Conservation (phyloP, 1,140 invertebrate species). For the Caenorhabditis remanei region DNA sequence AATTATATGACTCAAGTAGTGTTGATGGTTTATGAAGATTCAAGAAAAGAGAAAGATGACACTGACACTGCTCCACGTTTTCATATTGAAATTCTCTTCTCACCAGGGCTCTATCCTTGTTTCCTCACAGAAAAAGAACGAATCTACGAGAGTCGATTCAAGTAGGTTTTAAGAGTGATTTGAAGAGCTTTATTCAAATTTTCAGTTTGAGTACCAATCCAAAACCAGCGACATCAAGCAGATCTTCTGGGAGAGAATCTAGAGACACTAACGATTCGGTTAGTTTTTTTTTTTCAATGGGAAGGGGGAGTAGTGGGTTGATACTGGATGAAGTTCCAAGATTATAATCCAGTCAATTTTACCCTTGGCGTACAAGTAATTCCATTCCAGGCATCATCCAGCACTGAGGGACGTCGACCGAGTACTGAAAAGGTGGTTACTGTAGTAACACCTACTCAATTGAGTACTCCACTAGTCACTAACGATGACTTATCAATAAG, state of each 20-base stretch:
- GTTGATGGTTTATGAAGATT: constrained; percentile 77
- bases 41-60: constrained; percentile 67
- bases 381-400: constrained; percentile 4
- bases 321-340: too few relatives aligned
- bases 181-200: background rate
- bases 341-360: background rate
- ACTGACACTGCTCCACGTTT: constrained; percentile 69
- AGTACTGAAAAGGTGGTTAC: constrained; percentile 34
- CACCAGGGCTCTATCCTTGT: constrained; percentile 76
- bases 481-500: constrained; percentile 20
- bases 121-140: constrained; percentile 77
- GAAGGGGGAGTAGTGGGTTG: too few relatives aligned
- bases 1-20: constrained; percentile 95
- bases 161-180: constrained; percentile 2
- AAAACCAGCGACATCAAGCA: constrained; percentile 3
- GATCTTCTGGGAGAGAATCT: constrained; percentile 28
- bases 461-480: background rate
- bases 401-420: constrained; percentile 10
- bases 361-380: background rate
- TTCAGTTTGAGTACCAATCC: constrained; percentile 39
- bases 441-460: constrained; percentile 23
- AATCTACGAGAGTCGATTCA: constrained; percentile 73
- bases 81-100: constrained; percentile 77
- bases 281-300: background rate
- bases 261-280: constrained; percentile 47